Conservation (phyloP, 1,140 invertebrate genomes). For the Danaus plexippus region DNA sequence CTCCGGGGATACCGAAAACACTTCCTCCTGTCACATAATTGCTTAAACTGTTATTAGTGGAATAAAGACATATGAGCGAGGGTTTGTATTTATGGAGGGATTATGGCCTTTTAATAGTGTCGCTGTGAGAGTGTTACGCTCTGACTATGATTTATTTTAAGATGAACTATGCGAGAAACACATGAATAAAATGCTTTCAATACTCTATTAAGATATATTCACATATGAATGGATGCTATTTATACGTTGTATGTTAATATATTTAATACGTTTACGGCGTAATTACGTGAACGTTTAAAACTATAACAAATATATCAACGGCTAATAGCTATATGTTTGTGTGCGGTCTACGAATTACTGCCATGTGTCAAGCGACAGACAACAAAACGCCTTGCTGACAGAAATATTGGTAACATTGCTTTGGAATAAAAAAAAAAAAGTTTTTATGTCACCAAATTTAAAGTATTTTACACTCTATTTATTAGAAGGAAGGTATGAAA, state of each 20-base stretch:
- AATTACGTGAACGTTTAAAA: constrained; percentile 45
- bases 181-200: too few relatives aligned
- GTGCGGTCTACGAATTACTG: constrained; percentile 54
- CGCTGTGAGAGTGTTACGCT: constrained; percentile 21
- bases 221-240: too few relatives aligned
- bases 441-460: constrained; percentile 1
- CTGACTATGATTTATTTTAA: too few relatives aligned
- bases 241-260: too few relatives aligned
- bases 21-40: constrained; percentile 68
- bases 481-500: too few relatives aligned
- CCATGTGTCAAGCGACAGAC: constrained; percentile 45
- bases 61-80: constrained; percentile 66
- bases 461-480: constrained; percentile 21
- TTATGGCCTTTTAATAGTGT: constrained; percentile 59
- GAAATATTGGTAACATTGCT: constrained; percentile 54
- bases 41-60: constrained; percentile 67
- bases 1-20: constrained; percentile 49
- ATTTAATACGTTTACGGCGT: constrained; percentile 44
- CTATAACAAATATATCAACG: constrained; percentile 56
- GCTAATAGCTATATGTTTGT: constrained; percentile 48
- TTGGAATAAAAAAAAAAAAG: constrained; percentile 27
- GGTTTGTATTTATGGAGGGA: constrained; percentile 52
- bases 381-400: constrained; percentile 61
- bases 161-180: too few relatives aligned
- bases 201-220: too few relatives aligned